Percentiles rank a stretch among this genome's conserved stretches.
phyloP scores from a whole-genome alignment of 2,888 invertebrate species.

The Cerastis leucographa region DNA sequence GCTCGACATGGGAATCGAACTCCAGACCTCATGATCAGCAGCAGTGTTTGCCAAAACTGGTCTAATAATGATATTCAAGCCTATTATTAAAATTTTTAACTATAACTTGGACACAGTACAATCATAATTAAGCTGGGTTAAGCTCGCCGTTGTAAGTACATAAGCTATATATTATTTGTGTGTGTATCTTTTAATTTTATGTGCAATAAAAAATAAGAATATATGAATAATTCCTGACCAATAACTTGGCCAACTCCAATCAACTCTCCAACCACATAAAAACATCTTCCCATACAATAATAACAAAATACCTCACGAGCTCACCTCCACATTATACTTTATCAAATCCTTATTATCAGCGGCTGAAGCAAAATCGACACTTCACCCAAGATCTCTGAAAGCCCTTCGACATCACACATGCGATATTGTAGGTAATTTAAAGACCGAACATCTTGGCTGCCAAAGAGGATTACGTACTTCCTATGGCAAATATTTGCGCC shows the following conservation, averaged over 20 bases:
- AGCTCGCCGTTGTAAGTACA: too few relatives aligned
- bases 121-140: too few relatives aligned
- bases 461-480: slow-evolving; percentile 66
- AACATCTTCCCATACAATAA: background rate
- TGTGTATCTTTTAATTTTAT: too few relatives aligned
- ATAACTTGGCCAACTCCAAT: background rate
- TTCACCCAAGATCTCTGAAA: slow-evolving; percentile 48
- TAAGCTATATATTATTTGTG: too few relatives aligned
- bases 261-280: background rate
- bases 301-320: slow-evolving; percentile 18
- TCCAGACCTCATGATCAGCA: background rate
- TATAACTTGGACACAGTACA: background rate
- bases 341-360: slow-evolving; percentile 53
- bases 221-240: background rate
- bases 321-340: slow-evolving; percentile 35
- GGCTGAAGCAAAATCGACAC: slow-evolving; percentile 57
- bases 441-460: slow-evolving; percentile 58
- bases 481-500: slow-evolving; percentile 61
- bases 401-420: slow-evolving; percentile 43
- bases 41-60: background rate
- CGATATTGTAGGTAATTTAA: slow-evolving; percentile 63
- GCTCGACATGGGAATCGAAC: background rate
- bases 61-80: too few relatives aligned
- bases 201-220: too few relatives aligned
- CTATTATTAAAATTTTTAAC: too few relatives aligned